Percentiles rank a stretch among this genome's conserved stretches.
Evolutionary conservation across 2,888 invertebrate species (phyloP).

Genomic region (Sminthurinus aureus): DNA sequence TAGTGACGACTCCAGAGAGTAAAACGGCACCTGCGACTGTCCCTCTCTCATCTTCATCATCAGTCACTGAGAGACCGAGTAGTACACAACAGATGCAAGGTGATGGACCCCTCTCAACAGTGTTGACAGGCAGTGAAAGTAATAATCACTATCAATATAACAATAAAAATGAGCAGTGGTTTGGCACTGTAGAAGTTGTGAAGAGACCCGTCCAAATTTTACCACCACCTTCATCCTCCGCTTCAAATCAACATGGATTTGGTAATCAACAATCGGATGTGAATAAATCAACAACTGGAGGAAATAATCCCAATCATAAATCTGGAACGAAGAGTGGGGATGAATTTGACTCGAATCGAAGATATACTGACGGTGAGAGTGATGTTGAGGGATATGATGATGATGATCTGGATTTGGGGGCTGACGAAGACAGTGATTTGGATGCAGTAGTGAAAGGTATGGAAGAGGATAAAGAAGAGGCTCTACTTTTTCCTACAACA

Average conservation of each 20-base stretch:
- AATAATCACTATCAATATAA: conserved; percentile 26
- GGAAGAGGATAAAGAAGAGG: conserved; percentile 12
- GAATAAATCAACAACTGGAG: neutral
- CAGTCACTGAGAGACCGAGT: conserved; percentile 42
- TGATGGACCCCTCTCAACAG: conserved; percentile 11
- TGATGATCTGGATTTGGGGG: neutral
- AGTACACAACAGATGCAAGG: conserved; percentile 53
- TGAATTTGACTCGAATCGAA: neutral
- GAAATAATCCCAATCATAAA: neutral
- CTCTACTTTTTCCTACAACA: conserved; percentile 26
- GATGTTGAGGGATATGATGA: neutral
- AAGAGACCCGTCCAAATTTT: neutral
- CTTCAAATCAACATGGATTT: neutral
- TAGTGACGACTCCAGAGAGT: conserved; percentile 22
- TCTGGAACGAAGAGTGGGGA: neutral
- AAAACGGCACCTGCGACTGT: conserved; percentile 49
- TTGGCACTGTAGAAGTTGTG: neutral
- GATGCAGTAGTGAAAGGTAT: too few relatives aligned
- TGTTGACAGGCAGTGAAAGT: conserved; percentile 30
- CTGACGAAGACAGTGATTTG: neutral
- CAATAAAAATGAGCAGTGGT: conserved; percentile 1
- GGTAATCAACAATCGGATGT: neutral
- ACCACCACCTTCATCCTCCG: neutral
- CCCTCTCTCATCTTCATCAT: conserved; percentile 18
- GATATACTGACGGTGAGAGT: neutral